Evolutionary conservation across 2,888 invertebrate genomes (phyloP).

Genomic region (Siphlonurus alternatus): DNA sequence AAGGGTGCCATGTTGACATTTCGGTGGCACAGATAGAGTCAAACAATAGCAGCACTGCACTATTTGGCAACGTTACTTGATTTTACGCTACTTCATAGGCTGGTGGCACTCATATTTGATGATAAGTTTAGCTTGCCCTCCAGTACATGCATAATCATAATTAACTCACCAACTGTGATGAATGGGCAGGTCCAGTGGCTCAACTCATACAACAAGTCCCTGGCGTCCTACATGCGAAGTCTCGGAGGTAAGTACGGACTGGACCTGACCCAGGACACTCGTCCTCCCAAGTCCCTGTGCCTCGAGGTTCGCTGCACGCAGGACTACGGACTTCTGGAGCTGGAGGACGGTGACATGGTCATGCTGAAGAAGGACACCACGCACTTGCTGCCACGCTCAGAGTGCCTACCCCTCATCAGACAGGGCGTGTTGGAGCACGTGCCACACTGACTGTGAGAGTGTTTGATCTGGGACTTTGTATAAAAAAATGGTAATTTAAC

Average conservation of each 20-base stretch:
- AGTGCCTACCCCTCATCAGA: slow-evolving; percentile 78
- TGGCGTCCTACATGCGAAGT: slow-evolving; percentile 80
- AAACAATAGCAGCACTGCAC: too few species aligned
- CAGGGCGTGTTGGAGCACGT: slow-evolving; percentile 78
- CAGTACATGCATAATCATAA: too few species aligned
- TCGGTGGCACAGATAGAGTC: too few species aligned
- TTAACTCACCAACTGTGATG: too few species aligned
- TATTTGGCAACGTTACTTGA: too few species aligned
- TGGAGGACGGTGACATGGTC: slow-evolving; percentile 84
- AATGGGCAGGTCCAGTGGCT: slow-evolving; percentile 66
- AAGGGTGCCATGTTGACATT: too few species aligned
- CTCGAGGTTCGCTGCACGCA: slow-evolving; percentile 72
- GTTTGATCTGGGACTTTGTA: too few species aligned
- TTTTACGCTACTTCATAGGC: too few species aligned
- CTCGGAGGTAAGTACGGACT: slow-evolving; percentile 66
- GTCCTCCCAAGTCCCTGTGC: slow-evolving; percentile 82
- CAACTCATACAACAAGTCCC: slow-evolving; percentile 64
- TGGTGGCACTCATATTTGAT: too few species aligned
- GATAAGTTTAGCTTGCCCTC: too few species aligned
- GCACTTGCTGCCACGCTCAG: slow-evolving; percentile 72
- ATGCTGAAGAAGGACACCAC: slow-evolving; percentile 78
- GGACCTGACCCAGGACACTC: slow-evolving; percentile 72
- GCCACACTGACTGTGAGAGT: slow-evolving; percentile 24
- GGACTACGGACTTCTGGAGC: slow-evolving; percentile 87
- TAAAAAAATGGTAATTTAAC: too few species aligned